Conservation (phyloP, 1,140 invertebrate genomes). For the Bombus affinis region DNA sequence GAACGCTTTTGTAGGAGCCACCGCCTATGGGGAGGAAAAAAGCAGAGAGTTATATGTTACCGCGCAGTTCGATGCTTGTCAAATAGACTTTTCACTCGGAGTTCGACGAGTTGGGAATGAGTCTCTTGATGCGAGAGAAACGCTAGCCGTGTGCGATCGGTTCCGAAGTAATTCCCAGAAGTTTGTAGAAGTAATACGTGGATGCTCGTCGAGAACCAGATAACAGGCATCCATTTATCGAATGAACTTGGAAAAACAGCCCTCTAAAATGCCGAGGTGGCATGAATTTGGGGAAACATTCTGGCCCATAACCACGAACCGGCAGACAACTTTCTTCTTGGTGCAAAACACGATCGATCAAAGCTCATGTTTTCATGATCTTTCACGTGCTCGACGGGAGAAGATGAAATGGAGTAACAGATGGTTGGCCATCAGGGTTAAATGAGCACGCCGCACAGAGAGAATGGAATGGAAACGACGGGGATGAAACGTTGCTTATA, state of each 20-base stretch:
- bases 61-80: not conserved
- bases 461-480: constrained; percentile 13
- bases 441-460: not conserved
- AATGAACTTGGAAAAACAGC: not conserved
- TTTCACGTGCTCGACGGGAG: not conserved
- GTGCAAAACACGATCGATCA: constrained; percentile 34
- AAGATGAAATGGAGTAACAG: constrained; percentile 33
- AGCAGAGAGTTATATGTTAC: not conserved
- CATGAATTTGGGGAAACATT: not conserved
- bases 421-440: constrained; percentile 12
- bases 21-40: not conserved
- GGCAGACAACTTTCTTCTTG: not conserved
- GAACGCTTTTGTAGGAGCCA: constrained; percentile 15
- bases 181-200: not conserved
- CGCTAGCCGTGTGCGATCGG: not conserved
- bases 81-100: constrained; percentile 1
- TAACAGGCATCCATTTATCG: not conserved
- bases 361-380: constrained; percentile 32
- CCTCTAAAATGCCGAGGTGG: not conserved
- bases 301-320: not conserved
- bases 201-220: not conserved
- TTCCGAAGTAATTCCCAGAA: not conserved
- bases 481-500: constrained; percentile 37
- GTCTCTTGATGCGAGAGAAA: not conserved
- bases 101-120: constrained; percentile 1